These are phyloP conservation scores for Poeciliopsis paucimaculata DNA, from an alignment of 2,797 vertebrate species.

Conservation along the genomic window DNA sequence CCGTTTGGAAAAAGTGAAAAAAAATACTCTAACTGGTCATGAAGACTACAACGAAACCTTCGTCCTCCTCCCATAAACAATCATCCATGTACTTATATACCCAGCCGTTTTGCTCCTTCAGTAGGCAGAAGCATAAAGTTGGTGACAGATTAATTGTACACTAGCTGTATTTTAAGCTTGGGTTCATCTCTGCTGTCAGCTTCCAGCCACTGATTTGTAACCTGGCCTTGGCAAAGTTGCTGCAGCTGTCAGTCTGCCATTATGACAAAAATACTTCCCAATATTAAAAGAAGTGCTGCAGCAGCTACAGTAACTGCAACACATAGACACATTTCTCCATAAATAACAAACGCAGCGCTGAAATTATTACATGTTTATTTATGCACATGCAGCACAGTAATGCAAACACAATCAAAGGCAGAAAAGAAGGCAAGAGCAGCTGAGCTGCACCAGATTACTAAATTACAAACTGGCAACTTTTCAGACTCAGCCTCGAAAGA, in stretches of 20 bases:
- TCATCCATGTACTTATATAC: slow-evolving; percentile 37
- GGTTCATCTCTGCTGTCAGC: slow-evolving; percentile 58
- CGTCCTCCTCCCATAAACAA: slow-evolving; percentile 38
- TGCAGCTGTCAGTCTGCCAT: slow-evolving; percentile 72
- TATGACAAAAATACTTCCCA: slow-evolving; percentile 69
- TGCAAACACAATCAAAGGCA: neutral
- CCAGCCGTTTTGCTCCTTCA: slow-evolving; percentile 42
- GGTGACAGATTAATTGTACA: slow-evolving; percentile 48
- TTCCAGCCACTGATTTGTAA: slow-evolving; percentile 75
- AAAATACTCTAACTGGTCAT: slow-evolving; percentile 3
- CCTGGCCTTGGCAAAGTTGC: slow-evolving; percentile 66
- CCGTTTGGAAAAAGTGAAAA: slow-evolving; percentile 19
- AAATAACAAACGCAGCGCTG: slow-evolving; percentile 25
- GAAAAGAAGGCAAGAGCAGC: slow-evolving; percentile 20
- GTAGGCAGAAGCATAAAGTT: slow-evolving; percentile 52
- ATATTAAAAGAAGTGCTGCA: slow-evolving; percentile 69
- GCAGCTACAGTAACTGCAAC: slow-evolving; percentile 34
- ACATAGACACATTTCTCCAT: slow-evolving; percentile 23
- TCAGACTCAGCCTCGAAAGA: slow-evolving; percentile 12
- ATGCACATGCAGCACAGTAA: slow-evolving; percentile 11
- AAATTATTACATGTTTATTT: slow-evolving; percentile 13
- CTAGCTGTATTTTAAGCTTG: slow-evolving; percentile 66
- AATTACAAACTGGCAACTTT: slow-evolving; percentile 36
- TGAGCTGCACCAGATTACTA: slow-evolving; percentile 22
- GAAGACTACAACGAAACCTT: slow-evolving; percentile 10